A percentile compares a stretch with the other conserved stretches of the same genome.
Evolutionary conservation across 2,888 invertebrate species (phyloP).

Genomic region (Axea sp.): DNA sequence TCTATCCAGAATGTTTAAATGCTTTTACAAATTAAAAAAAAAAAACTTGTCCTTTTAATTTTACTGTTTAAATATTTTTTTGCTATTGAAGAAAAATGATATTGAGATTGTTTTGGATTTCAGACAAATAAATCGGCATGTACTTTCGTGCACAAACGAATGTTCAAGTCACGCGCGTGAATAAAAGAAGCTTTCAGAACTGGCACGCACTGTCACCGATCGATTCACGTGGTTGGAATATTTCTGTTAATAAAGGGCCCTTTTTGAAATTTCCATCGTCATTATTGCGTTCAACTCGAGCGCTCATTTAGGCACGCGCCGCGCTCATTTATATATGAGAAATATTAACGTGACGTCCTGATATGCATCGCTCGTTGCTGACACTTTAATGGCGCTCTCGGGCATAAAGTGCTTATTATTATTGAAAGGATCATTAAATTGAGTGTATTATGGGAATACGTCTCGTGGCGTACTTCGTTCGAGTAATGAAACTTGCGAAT

Average conservation of each 20-base stretch:
- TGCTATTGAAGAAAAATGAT: no score
- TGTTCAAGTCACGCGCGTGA: conserved; percentile 31
- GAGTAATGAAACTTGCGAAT: conserved; percentile 10
- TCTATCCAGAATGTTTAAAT: no score
- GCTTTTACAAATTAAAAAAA: no score
- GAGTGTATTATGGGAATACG: conserved; percentile 44
- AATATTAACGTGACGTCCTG: conserved; percentile 59
- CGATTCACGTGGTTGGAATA: conserved; percentile 14
- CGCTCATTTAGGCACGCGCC: conserved; percentile 59
- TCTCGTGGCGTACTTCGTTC: conserved; percentile 10
- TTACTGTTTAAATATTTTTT: no score
- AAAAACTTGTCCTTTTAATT: no score
- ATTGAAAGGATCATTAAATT: conserved; percentile 59
- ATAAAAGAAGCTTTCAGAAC: not conserved
- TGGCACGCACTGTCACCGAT: conserved; percentile 27
- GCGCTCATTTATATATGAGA: conserved; percentile 57
- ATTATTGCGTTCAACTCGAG: conserved; percentile 23
- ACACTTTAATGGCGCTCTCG: conserved; percentile 60
- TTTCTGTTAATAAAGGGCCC: conserved; percentile 25
- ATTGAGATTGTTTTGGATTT: no score
- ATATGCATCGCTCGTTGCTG: conserved; percentile 62
- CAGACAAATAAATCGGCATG: no score
- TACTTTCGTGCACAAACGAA: conserved; percentile 15
- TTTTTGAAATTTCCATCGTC: conserved; percentile 46
- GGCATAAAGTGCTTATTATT: conserved; percentile 61